Conservation (phyloP, 2,888 invertebrate genomes). For the Tolmerus cingulatus region DNA sequence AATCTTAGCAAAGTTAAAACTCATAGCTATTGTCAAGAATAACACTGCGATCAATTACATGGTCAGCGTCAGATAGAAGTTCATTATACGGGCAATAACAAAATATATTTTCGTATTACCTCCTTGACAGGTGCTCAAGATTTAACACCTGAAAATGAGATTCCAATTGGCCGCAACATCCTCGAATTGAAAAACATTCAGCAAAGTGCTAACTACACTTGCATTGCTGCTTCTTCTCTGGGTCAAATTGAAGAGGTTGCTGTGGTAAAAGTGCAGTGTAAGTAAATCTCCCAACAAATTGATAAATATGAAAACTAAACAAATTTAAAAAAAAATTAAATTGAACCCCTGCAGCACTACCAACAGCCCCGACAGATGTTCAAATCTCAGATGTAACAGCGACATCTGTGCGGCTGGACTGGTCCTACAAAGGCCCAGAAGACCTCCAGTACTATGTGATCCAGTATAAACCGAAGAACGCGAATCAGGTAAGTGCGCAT, state of each 20-base stretch:
- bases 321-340: not conserved
- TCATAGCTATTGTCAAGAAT: too few relatives aligned
- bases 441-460: constrained; percentile 96
- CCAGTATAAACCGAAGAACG: constrained; percentile 94
- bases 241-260: constrained; percentile 90
- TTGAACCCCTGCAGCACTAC: constrained; percentile 73
- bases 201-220: constrained; percentile 96
- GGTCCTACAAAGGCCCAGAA: constrained; percentile 89
- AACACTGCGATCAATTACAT: too few relatives aligned
- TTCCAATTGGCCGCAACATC: constrained; percentile 86
- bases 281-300: constrained; percentile 60
- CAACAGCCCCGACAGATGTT: constrained; percentile 89
- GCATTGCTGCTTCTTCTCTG: constrained; percentile 92
- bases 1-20: too few relatives aligned
- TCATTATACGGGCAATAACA: too few relatives aligned
- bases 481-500: constrained; percentile 70
- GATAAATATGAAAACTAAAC: not conserved
- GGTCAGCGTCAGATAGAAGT: too few relatives aligned
- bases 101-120: not conserved
- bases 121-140: constrained; percentile 73
- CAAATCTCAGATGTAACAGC: constrained; percentile 93
- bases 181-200: constrained; percentile 85
- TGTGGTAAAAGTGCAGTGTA: constrained; percentile 95
- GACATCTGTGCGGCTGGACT: constrained; percentile 88
- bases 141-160: constrained; percentile 87